These are phyloP conservation scores for Onchidella celtica DNA, from an alignment of 2,888 invertebrate species.

Conservation along the genomic window DNA sequence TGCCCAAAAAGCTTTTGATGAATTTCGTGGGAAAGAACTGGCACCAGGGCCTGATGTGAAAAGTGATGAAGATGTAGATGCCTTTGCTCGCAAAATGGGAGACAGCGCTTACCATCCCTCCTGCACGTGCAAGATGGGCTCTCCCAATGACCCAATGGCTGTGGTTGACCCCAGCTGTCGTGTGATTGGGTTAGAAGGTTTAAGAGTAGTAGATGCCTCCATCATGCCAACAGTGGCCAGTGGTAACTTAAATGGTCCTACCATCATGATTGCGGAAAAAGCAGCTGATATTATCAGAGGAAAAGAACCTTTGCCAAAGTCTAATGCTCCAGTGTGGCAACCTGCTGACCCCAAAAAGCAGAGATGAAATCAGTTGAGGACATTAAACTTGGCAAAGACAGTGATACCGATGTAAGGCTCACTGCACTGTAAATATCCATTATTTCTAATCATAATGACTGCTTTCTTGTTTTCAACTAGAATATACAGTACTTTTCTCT, in stretches of 20 bases:
- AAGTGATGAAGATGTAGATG: constrained; percentile 78
- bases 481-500: too few relatives aligned
- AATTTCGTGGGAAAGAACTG: constrained; percentile 71
- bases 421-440: too few relatives aligned
- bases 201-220: constrained; percentile 90
- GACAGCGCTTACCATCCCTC: constrained; percentile 89
- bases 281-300: constrained; percentile 81
- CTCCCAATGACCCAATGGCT: constrained; percentile 80
- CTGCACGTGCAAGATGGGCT: constrained; percentile 89
- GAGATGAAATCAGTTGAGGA: too few relatives aligned
- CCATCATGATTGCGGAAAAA: constrained; percentile 82
- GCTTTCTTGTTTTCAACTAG: too few relatives aligned
- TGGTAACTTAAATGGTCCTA: constrained; percentile 85
- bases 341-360: constrained; percentile 56
- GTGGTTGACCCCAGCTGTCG: constrained; percentile 85
- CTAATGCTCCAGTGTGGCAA: constrained; percentile 75
- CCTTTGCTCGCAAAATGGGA: constrained; percentile 75
- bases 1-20: constrained; percentile 78
- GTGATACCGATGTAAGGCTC: too few relatives aligned
- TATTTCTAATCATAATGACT: too few relatives aligned
- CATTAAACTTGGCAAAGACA: too few relatives aligned
- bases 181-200: constrained; percentile 83
- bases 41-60: constrained; percentile 68
- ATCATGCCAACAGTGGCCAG: constrained; percentile 89
- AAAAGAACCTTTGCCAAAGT: constrained; percentile 73